These are phyloP conservation scores for Melipona bicolor DNA, from an alignment of 2,888 invertebrate genomes.

Conservation along the genomic window DNA sequence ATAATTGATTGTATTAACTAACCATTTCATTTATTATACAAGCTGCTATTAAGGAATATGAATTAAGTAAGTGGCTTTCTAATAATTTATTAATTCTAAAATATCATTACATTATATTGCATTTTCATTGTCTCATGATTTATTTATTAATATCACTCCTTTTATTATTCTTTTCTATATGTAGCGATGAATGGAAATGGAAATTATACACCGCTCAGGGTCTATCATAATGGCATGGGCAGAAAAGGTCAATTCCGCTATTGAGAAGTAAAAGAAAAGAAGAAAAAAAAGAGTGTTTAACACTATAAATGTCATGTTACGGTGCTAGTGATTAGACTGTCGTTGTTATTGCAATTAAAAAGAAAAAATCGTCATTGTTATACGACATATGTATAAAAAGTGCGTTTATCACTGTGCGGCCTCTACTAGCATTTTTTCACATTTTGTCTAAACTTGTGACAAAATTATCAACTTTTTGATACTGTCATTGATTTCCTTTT, in stretches of 20 bases:
- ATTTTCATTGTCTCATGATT: not conserved
- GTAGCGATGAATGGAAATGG: constrained; percentile 89
- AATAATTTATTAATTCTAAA: constrained; percentile 13
- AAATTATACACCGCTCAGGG: constrained; percentile 91
- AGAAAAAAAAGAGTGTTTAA: constrained; percentile 24
- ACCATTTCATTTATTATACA: constrained; percentile 39
- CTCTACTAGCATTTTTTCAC: constrained; percentile 22
- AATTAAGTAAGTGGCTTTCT: constrained; percentile 73
- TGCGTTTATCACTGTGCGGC: constrained; percentile 22
- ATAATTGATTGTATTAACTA: constrained; percentile 6
- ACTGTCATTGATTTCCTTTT: constrained; percentile 34
- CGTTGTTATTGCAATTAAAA: constrained; percentile 43
- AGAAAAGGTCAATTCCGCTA: constrained; percentile 93
- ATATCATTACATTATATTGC: constrained; percentile 6
- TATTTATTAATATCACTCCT: not conserved
- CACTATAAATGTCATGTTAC: constrained; percentile 50
- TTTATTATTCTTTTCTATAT: not conserved
- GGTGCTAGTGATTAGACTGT: constrained; percentile 59
- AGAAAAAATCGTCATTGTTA: constrained; percentile 46
- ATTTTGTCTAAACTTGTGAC: constrained; percentile 20
- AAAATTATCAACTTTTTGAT: constrained; percentile 15
- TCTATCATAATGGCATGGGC: constrained; percentile 92
- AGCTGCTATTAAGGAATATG: constrained; percentile 77
- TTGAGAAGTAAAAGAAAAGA: constrained; percentile 82
- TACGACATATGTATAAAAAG: constrained; percentile 30